Conservation (phyloP, 2,113 vertebrate species). For the Dipodomys spectabilis region DNA sequence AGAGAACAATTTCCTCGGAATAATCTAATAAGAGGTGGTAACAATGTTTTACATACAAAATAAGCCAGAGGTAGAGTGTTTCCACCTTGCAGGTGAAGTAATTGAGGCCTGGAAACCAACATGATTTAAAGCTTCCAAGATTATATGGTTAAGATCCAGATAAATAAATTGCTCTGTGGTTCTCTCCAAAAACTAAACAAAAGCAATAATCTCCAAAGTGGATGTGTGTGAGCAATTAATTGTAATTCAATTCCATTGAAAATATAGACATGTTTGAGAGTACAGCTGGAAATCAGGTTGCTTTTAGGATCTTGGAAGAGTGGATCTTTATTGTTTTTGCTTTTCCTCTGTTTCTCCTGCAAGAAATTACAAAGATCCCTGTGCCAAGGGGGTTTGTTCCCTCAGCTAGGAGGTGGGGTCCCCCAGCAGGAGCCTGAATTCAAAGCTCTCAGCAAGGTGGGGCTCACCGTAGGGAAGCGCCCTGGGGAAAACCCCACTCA, state of each 20-base stretch:
- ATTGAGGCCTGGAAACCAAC: neutral
- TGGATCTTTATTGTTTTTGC: conserved; percentile 42
- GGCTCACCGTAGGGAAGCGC: too few relatives aligned
- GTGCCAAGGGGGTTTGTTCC: conserved; percentile 34
- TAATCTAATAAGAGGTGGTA: neutral
- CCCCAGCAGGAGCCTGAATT: conserved; percentile 50
- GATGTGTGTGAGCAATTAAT: neutral
- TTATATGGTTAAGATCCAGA: neutral
- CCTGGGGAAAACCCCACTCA: too few relatives aligned
- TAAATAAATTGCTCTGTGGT: neutral
- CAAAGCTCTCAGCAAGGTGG: too few relatives aligned
- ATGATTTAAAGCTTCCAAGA: neutral
- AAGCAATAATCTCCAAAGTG: neutral
- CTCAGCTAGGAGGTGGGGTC: conserved; percentile 59
- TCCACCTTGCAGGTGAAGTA: conserved; percentile 49
- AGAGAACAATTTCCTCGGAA: conserved; percentile 27
- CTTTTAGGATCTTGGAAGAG: conserved; percentile 56
- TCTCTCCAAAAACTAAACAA: neutral
- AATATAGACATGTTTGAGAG: neutral
- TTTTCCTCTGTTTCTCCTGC: conserved; percentile 61
- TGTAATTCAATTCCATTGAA: conserved; percentile 23
- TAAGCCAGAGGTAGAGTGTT: neutral
- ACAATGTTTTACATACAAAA: neutral
- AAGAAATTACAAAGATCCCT: neutral
- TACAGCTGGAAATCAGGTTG: conserved; percentile 21